Conservation (phyloP, 1,140 invertebrate genomes). For the Pogonomyrmex barbatus region DNA sequence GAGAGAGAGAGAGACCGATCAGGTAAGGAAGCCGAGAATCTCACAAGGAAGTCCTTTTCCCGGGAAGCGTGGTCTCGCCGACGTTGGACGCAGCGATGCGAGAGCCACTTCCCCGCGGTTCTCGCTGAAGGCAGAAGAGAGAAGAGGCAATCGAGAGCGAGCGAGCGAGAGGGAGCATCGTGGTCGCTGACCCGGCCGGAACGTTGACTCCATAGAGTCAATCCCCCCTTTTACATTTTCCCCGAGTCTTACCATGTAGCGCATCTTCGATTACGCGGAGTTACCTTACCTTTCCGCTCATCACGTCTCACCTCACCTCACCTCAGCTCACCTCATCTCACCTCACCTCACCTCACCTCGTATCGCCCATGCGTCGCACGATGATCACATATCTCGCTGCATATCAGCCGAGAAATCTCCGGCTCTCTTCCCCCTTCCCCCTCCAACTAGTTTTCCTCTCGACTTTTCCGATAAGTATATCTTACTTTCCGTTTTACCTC, state of each 20-base stretch:
- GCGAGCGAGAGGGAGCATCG: conserved; percentile 71
- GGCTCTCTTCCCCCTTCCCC: neutral
- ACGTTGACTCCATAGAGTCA: conserved; percentile 85
- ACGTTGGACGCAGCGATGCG: conserved; percentile 18
- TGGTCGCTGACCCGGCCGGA: conserved; percentile 86
- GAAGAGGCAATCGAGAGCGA: conserved; percentile 46
- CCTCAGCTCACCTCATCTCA: conserved; percentile 56
- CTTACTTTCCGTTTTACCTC: conserved; percentile 26
- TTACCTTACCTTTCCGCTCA: conserved; percentile 75
- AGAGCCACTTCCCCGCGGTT: neutral
- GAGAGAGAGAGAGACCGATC: neutral
- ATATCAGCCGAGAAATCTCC: neutral
- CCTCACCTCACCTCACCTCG: conserved; percentile 60
- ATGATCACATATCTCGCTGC: conserved; percentile 45
- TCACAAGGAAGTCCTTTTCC: neutral
- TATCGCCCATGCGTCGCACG: conserved; percentile 6
- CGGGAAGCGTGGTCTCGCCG: conserved; percentile 56
- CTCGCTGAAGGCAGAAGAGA: conserved; percentile 48
- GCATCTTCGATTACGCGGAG: conserved; percentile 75
- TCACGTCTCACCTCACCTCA: conserved; percentile 67
- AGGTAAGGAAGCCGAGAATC: conserved; percentile 1
- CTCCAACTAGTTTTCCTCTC: neutral
- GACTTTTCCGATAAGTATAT: neutral
- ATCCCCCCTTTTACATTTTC: conserved; percentile 82
- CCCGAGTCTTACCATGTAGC: conserved; percentile 74